Base-by-base conservation (phyloP, 2,888 invertebrate genomes). In the Ennomos quercinarius region DNA sequence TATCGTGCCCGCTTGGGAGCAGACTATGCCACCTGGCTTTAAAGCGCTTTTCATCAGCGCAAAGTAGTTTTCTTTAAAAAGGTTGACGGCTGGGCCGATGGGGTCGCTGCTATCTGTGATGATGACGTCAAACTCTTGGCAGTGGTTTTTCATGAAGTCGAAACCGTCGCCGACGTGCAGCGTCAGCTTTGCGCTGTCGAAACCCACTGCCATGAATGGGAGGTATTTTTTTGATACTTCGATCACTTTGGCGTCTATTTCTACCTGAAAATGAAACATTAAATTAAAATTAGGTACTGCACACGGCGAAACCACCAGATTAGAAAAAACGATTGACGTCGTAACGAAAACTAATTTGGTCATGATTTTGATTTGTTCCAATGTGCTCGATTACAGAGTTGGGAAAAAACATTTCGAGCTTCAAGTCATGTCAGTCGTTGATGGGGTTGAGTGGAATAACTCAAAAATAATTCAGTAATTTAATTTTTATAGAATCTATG, bases 71-170 rank as follows among this genome's bases (percentile, higher is more conserved):
- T 96, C 95, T 80, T 96, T 94, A 81, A 97, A 98, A 0, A 95
- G 80, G 66, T 90, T 94, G 9, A 94, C 93, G 0, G 95, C 95
- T 0, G 95, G 95, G 0, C 99, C 99, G 35, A 99, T 94, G 0
- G 99, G 99, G 92, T 99, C 99, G 41, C 99, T 98, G 66, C 99
- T 99, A 84, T 99, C 99, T 0, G 99, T 99, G 56, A 99, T 99
- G 67, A 99, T 98, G 43, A 99, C 97, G 89, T 99, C 99, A 84
- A 98, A 99, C 85, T 97, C 95, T 41, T 95, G 93, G 57, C 93
- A 93, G 80, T 98, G 96, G 51, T 96, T 94, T 76, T 96, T 96
- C 95, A 99, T 96, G 84, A 97, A 99, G 72, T 98, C 96, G 80
- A 98, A 98, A 0, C 99, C 99, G 85, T 99, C 99, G 0, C 97